These are phyloP conservation scores for Ophion costatus DNA, from an alignment of 2,888 invertebrate species.

Conservation along the genomic window DNA sequence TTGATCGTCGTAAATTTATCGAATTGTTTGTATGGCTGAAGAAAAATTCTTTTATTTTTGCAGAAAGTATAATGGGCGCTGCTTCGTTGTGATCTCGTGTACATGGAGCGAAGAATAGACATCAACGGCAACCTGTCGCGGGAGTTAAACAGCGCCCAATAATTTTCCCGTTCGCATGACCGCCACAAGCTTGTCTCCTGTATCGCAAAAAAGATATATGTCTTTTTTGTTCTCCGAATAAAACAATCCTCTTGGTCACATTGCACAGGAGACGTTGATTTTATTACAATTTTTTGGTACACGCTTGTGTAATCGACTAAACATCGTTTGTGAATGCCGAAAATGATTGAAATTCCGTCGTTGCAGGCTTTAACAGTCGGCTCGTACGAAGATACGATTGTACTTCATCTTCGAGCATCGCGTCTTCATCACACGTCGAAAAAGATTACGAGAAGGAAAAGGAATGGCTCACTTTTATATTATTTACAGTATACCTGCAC, in stretches of 20 bases:
- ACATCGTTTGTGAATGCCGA: slow-evolving; percentile 45
- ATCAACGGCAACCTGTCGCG: too few species aligned
- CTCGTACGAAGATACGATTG: not conserved
- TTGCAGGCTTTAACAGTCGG: too few species aligned
- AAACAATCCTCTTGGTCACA: slow-evolving; percentile 29
- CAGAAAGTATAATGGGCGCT: not conserved
- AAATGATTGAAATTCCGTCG: not conserved
- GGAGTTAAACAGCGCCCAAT: too few species aligned
- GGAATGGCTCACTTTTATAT: not conserved
- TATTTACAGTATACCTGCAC: slow-evolving; percentile 44
- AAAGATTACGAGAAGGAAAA: not conserved
- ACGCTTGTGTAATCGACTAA: slow-evolving; percentile 61
- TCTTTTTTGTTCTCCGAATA: slow-evolving; percentile 39
- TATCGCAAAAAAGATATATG: not conserved
- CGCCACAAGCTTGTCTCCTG: not conserved
- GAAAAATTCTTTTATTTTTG: not conserved
- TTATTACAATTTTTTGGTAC: slow-evolving; percentile 69
- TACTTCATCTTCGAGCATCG: not conserved
- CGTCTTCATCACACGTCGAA: not conserved
- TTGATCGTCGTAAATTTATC: not conserved
- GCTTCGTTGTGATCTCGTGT: not conserved
- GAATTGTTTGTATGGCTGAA: not conserved
- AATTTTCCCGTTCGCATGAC: not conserved
- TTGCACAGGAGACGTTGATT: slow-evolving; percentile 55
- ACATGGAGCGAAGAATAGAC: too few species aligned